Conservation (phyloP, 2,797 vertebrate genomes). For the Nyctibius grandis region DNA sequence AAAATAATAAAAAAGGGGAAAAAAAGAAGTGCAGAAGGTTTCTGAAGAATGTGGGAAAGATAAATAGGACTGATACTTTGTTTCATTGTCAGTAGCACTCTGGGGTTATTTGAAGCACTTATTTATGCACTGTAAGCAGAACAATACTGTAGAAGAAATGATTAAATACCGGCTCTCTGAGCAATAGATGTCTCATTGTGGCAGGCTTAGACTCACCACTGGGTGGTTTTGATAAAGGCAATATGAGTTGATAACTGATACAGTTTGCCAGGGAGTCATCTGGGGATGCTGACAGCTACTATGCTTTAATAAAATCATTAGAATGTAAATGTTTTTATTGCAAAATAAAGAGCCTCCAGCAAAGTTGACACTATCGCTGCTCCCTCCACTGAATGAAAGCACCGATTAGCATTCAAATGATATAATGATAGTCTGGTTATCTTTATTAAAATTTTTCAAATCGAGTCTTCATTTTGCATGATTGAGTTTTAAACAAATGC, state of each 20-base stretch:
- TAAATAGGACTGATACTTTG: conserved; percentile 96
- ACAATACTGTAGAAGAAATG: conserved; percentile 95
- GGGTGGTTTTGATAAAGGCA: conserved; percentile 98
- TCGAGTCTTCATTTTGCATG: conserved; percentile 99
- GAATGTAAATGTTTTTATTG: conserved; percentile 99
- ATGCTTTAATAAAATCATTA: conserved; percentile 99
- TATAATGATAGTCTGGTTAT: conserved; percentile 99
- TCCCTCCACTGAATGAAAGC: conserved; percentile 89
- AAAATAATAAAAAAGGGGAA: conserved; percentile 60
- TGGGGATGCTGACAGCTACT: conserved; percentile 92
- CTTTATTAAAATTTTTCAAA: conserved; percentile 99
- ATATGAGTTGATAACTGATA: conserved; percentile 99
- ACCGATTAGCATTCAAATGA: conserved; percentile 99
- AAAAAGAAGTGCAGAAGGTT: conserved; percentile 50
- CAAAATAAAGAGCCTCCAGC: conserved; percentile 98
- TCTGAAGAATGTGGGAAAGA: conserved; percentile 88
- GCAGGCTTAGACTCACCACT: conserved; percentile 90
- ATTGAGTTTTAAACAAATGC: conserved; percentile 99
- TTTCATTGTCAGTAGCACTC: conserved; percentile 97
- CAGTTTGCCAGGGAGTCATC: conserved; percentile 92
- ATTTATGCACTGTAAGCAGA: conserved; percentile 99
- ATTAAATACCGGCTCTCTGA: conserved; percentile 97
- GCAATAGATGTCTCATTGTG: conserved; percentile 95
- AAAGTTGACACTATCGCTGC: conserved; percentile 93
- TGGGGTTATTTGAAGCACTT: conserved; percentile 93